Base-by-base conservation (phyloP, 1,140 invertebrate genomes). In the Caenorhabditis brenneri region DNA sequence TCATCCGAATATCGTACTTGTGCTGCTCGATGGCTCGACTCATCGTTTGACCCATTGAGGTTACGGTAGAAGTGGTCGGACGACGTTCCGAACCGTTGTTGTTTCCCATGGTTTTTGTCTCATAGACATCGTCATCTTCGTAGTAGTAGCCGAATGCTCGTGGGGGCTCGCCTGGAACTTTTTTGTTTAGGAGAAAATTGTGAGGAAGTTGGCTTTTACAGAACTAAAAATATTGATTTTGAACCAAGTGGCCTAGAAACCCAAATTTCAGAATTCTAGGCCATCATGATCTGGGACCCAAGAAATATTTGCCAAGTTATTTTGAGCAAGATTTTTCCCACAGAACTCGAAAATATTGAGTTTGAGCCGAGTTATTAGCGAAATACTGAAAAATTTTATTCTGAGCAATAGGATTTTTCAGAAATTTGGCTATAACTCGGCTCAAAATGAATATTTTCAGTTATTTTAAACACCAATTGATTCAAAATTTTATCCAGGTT, bases 61-160 rank as follows among this genome's bases (percentile, higher is more conserved):
- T 74, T 24, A 74, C 65, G 9, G 65, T 74, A 31, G 65, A 74
- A 5, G 65, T 74, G 0, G 65, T 74, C 36, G 65, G 65, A 9
- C 65, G 65, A 12, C 65, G 33, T 12, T 74, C 65, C 3, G 58
- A 65, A 2, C 58, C 58, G 15, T 36, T 65, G 22, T n/a, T 36
- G 80, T n/a, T 42, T 74, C 4, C 42, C 79, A 16, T 48, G 79
- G 88, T 86, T 65, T 87, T 89, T 2, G 83, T 87, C 69, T 90
- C 88, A 31, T 88, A 87, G 27, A 87, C 86, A n/a, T 87, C 86
- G 27, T 87, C 86, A 46, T 86, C 86, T 51, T 87, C 86, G 53
- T 86, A 86, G 42, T 87, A 86, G 69, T 87, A 86, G 39, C 85
- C 86, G 48, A 87, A 80, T 22, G 85, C 86, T 0, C 82, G 85